Evolutionary conservation across 1,140 invertebrate genomes (phyloP), one percentile per base, ranked within the genome.

Genomic region (Drosophila leontia): DNA sequence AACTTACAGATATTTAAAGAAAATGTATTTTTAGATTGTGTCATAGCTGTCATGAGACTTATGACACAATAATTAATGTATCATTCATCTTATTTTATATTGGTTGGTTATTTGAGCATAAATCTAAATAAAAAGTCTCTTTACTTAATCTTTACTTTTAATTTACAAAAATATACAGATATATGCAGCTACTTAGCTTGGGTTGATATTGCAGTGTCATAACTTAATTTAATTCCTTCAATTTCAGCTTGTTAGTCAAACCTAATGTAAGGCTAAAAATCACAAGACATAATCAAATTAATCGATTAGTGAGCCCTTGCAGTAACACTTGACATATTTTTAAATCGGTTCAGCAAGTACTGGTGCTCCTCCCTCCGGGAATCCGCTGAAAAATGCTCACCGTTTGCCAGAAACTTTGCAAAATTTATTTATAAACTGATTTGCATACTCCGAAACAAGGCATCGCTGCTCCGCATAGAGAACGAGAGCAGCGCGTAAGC

Each of bases 401-500:
- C 65, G 80, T 82, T 75, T 62, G 64, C 67, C 71, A 64, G 68
- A 58, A 53, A 48, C 60, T 64, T 47, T 62, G 65, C 29, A 56
- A 86, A 86, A 86, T 82, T 71, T 86, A 86, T 86, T 86, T 86
- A 85, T 80, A 80, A 82, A 86, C 75, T 75, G 75, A 86, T 86
- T 86, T 86, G 82, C 82, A 86, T 86, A 78, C 39, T 86, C 53
- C 58, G 70, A 79, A 78, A 86, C 64, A 75, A 68, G 55, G 55
- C 56, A 51, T 63, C 62, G 62, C 65, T 62, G 62, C 65, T 62
- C 41, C 67, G 23, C 34, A 23, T 55, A 53, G 13, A 23, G 19
- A 55, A 34, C 12, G 50, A 15, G 51, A 2, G 17, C n/a, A 32
- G 26, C 7, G 48, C 35, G 41, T 67, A 74, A 78, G 63, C 70